Evolutionary conservation across 2,113 vertebrate genomes (phyloP), one percentile per base, ranked within the genome.

Genomic region (Xiphias gladius): DNA sequence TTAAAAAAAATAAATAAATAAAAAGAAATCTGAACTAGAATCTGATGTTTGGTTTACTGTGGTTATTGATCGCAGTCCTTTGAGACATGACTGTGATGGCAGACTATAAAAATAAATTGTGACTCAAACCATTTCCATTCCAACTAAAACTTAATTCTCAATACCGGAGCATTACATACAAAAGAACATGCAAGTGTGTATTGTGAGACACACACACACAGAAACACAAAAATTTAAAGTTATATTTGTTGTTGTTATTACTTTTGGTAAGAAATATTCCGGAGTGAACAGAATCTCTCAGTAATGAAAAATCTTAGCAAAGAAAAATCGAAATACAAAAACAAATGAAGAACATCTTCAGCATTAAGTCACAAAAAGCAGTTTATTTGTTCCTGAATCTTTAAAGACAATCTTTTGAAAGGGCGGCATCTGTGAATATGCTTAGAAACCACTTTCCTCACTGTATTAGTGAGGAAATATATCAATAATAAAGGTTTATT

Each of bases 1-100:
- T 74, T 8, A 46, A 43, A 66, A 39, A 26, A 35, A 74, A 63
- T 35, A 6, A 1, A 28, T 86, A 72, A 80, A 46, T 82, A 66
- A 71, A 1, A 41, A 26, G 16, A 73, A 79, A 61, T 55, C 5
- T 69, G 39, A 78, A 32, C 2, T 30, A 26, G 2, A 37, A 16
- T 64, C 2, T 16, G 37, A 50, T 7, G 1, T 39, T 14, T 52
- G 48, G 7, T 22, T 57, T 22, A 1, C 8, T 79, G 48, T 39
- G 41, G 10, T 66, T 67, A 19, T 43, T 55, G 50, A 26, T 50
- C 6, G 5, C 22, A 48, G 14, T 39, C 17, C 3, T 39, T 52
- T 12, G 8, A 61, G 17, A 22, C 1, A 9, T 39, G 55, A 17
- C 26, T 50, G 7, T 39, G 41, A 59, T 7, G 48, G 62, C 5